These are phyloP conservation scores for Apamea monoglypha DNA, from an alignment of 2,888 invertebrate genomes.

Conservation along the genomic window DNA sequence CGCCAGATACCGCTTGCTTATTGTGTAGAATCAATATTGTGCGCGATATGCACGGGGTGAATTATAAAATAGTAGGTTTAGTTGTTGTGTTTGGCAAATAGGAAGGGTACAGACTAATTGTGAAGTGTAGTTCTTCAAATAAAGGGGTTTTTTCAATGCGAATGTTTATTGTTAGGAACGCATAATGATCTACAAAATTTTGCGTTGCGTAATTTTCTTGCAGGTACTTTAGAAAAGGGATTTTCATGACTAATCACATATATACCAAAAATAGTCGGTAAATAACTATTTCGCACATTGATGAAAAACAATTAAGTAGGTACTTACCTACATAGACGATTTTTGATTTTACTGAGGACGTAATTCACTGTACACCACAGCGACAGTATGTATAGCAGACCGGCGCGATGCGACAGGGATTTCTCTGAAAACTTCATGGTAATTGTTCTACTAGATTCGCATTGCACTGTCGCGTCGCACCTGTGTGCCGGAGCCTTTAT, in stretches of 20 bases:
- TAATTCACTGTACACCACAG: too few species aligned
- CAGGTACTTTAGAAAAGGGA: background rate
- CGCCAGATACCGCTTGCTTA: conserved; percentile 64
- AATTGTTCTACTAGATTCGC: too few species aligned
- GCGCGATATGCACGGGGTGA: conserved; percentile 34
- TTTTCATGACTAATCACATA: background rate
- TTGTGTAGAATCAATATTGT: conserved; percentile 62
- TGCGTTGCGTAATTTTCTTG: background rate
- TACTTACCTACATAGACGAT: background rate
- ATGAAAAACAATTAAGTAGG: background rate
- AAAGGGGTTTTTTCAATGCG: background rate
- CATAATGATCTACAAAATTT: too few species aligned
- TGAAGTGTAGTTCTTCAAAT: background rate
- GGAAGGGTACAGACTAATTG: background rate
- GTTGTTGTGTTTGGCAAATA: background rate
- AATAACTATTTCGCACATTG: background rate
- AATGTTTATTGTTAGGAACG: too few species aligned
- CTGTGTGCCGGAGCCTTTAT: too few species aligned
- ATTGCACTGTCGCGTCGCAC: too few species aligned
- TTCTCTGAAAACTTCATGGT: too few species aligned
- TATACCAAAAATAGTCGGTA: background rate
- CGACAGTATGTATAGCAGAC: too few species aligned
- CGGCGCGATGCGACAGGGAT: too few species aligned
- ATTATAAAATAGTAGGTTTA: conserved; percentile 44
- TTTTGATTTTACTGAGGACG: background rate